A percentile compares a stretch with the other conserved stretches of the same genome.
Evolutionary conservation across 2,888 invertebrate genomes (phyloP).

Genomic region (Macaria liturata): DNA sequence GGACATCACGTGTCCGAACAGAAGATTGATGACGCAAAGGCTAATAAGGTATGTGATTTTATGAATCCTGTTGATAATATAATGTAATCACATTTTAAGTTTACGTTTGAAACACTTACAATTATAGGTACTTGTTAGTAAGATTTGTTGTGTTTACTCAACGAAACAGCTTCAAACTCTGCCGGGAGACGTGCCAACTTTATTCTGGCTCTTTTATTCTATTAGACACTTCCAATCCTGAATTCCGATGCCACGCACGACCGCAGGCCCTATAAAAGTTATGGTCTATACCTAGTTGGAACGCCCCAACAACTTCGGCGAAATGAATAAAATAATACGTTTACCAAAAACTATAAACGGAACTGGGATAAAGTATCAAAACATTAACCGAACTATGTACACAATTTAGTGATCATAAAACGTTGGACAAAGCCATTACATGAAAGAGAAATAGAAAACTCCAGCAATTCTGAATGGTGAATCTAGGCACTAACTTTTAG

Average conservation of each 20-base stretch:
- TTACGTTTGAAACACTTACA: too few species aligned
- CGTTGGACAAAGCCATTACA: constrained; percentile 8
- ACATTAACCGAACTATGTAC: constrained; percentile 36
- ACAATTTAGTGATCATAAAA: constrained; percentile 42
- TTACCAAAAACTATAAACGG: constrained; percentile 25
- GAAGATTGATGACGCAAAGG: constrained; percentile 82
- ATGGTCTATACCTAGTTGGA: constrained; percentile 11
- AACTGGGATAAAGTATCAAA: constrained; percentile 34
- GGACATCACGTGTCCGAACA: constrained; percentile 83
- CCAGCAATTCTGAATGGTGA: neutral
- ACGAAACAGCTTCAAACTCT: neutral
- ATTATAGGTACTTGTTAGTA: too few species aligned
- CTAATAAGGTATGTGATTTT: constrained; percentile 71
- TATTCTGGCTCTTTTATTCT: constrained; percentile 3
- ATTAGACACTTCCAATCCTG: constrained; percentile 1
- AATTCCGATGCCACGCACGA: constrained; percentile 14
- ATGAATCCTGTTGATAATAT: neutral
- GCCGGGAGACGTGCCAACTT: neutral
- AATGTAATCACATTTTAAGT: neutral
- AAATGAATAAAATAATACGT: constrained; percentile 24
- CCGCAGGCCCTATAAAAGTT: constrained; percentile 10
- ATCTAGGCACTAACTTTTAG: neutral
- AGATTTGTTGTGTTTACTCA: too few species aligned
- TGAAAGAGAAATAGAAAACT: constrained; percentile 1
- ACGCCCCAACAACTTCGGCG: constrained; percentile 7